Evolutionary conservation across 2,113 vertebrate genomes (phyloP).

Genomic region (Lepidothrix coronata): DNA sequence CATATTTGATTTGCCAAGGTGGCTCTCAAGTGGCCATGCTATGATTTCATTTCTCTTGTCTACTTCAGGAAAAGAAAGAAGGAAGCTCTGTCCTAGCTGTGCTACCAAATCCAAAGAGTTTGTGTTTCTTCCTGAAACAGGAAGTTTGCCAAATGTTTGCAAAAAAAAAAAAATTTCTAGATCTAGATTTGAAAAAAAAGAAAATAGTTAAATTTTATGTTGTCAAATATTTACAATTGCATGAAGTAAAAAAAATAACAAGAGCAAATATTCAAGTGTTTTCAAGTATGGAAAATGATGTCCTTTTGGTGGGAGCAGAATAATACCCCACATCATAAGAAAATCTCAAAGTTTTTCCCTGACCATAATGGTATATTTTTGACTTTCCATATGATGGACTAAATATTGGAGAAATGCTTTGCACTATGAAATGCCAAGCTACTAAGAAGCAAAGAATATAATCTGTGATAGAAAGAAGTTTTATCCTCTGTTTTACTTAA

Average conservation of each 20-base stretch:
- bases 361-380: not conserved
- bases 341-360: not conserved
- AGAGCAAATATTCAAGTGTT: not conserved
- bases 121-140: not conserved
- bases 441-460: not conserved
- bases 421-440: not conserved
- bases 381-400: not conserved
- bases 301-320: not conserved
- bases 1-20: not conserved
- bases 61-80: conserved; percentile 7
- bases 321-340: not conserved
- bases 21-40: not conserved
- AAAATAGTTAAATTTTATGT: not conserved
- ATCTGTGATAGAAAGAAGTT: not conserved
- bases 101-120: not conserved
- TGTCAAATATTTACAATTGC: not conserved
- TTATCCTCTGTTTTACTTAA: not conserved
- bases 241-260: not conserved
- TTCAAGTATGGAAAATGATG: not conserved
- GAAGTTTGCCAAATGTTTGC: not conserved
- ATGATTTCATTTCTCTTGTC: not conserved
- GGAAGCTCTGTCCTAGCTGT: not conserved
- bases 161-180: not conserved
- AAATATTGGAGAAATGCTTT: not conserved
- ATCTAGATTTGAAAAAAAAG: not conserved